Evolutionary conservation across 2,888 invertebrate species (phyloP).

Genomic region (Shargacucullia verbasci): DNA sequence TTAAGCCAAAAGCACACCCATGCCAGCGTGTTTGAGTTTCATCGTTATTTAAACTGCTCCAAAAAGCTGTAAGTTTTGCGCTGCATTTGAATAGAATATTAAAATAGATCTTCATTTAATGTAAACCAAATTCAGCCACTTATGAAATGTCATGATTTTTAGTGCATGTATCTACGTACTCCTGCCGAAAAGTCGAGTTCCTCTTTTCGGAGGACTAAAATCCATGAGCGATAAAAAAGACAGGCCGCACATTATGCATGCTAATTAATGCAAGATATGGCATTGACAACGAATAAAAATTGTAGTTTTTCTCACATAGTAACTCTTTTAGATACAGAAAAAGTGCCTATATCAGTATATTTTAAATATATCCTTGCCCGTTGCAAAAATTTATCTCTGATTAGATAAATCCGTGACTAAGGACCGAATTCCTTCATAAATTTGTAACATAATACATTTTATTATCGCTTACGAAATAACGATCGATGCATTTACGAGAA

Average conservation of each 20-base stretch:
- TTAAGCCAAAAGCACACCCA: too few species aligned
- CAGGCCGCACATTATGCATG: neutral
- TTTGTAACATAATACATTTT: conserved; percentile 26
- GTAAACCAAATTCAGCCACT: too few species aligned
- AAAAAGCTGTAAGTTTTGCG: too few species aligned
- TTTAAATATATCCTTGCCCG: conserved; percentile 31
- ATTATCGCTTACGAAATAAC: conserved; percentile 36
- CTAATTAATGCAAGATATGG: conserved; percentile 5
- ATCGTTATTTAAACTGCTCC: too few species aligned
- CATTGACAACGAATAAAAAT: conserved; percentile 8
- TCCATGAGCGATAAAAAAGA: too few species aligned
- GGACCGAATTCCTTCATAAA: conserved; percentile 41
- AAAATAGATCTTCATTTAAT: too few species aligned
- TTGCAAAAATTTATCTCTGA: conserved; percentile 45
- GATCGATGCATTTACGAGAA: conserved; percentile 59
- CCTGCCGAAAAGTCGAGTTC: too few species aligned
- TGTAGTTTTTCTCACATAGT: conserved; percentile 10
- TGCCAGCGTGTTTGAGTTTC: too few species aligned
- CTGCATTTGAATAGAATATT: too few species aligned
- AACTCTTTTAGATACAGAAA: neutral
- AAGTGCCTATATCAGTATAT: conserved; percentile 20
- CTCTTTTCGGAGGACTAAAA: too few species aligned
- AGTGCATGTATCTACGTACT: too few species aligned
- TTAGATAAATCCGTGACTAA: conserved; percentile 51
- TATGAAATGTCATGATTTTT: too few species aligned